Percentiles rank a stretch among this genome's conserved stretches.
These are phyloP conservation scores for Sarcophaga bullata DNA, from an alignment of 1,140 invertebrate genomes.

Conservation along the genomic window DNA sequence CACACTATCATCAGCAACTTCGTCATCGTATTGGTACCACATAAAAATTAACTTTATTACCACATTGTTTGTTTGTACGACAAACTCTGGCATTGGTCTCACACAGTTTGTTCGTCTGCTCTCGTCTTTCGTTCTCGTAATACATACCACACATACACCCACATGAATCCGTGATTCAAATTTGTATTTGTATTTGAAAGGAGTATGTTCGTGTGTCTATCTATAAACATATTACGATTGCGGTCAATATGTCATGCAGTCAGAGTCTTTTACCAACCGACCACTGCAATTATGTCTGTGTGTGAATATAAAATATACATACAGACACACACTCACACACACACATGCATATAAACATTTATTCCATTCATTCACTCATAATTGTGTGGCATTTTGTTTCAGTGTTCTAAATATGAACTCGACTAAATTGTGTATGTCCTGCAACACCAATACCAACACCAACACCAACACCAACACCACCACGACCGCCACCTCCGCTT, in stretches of 20 bases:
- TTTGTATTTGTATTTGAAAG: not conserved
- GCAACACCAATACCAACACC: not conserved
- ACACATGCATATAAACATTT: too few relatives aligned
- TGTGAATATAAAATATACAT: not conserved
- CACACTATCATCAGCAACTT: not conserved
- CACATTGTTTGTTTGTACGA: constrained; percentile 22
- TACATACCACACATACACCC: not conserved
- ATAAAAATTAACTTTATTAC: constrained; percentile 22
- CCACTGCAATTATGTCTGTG: not conserved
- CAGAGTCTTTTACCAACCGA: not conserved
- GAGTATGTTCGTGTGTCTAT: not conserved
- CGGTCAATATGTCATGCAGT: constrained; percentile 25
- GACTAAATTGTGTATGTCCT: not conserved
- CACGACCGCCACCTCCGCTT: too few relatives aligned
- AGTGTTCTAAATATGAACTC: not conserved
- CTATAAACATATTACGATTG: constrained; percentile 18
- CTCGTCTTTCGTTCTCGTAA: not conserved
- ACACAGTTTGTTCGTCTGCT: not conserved
- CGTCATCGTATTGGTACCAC: constrained; percentile 19
- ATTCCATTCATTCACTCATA: not conserved
- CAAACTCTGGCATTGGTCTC: constrained; percentile 3
- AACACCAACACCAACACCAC: too few relatives aligned
- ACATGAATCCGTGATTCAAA: not conserved
- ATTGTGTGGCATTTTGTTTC: not conserved
- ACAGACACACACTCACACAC: not conserved